A percentile compares a stretch with the other conserved stretches of the same genome.
Evolutionary conservation across 23 tunicate species (phyloP).

Genomic region (Aplidium turbinatum): DNA sequence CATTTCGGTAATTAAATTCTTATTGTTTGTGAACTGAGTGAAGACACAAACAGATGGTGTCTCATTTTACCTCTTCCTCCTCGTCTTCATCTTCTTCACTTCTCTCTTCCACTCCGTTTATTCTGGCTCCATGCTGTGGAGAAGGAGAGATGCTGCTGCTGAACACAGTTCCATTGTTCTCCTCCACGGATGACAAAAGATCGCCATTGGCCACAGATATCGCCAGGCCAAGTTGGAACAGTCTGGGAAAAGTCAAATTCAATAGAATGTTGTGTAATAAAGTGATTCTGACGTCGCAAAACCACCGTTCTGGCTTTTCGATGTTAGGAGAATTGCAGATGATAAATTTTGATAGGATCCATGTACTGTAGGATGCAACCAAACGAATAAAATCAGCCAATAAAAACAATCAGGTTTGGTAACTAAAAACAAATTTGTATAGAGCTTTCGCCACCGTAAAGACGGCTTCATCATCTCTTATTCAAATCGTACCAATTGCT

Average conservation of each 20-base stretch:
- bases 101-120: constrained; percentile 46
- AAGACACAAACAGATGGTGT: neutral
- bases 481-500: too few relatives aligned
- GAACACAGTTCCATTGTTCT: constrained; percentile 72
- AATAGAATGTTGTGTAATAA: too few relatives aligned
- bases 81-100: constrained; percentile 32
- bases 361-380: too few relatives aligned
- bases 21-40: neutral
- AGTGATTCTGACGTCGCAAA: too few relatives aligned
- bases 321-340: too few relatives aligned
- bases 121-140: constrained; percentile 49
- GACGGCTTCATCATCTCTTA: too few relatives aligned
- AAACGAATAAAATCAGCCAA: too few relatives aligned
- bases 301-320: too few relatives aligned
- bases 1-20: neutral
- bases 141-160: constrained; percentile 50
- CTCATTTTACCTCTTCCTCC: constrained; percentile 42
- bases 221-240: constrained; percentile 65
- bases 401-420: too few relatives aligned
- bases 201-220: constrained; percentile 30
- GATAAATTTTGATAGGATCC: too few relatives aligned
- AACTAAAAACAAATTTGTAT: too few relatives aligned
- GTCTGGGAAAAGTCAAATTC: constrained; percentile 45
- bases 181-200: constrained; percentile 46
- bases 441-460: too few relatives aligned